Conservation (phyloP, 2,888 invertebrate species). For the Vandiemenella viatica region DNA sequence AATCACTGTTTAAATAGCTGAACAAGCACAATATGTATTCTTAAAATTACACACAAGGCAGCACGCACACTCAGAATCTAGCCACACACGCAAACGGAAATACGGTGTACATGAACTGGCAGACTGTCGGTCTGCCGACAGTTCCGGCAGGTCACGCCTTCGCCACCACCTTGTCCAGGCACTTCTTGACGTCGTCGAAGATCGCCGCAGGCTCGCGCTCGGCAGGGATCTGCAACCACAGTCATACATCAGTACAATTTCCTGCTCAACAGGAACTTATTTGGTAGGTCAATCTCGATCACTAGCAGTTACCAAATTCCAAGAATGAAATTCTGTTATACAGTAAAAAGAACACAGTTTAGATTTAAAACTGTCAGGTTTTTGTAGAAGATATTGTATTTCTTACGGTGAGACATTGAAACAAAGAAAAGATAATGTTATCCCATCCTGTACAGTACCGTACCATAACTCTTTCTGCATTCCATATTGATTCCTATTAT, state of each 20-base stretch:
- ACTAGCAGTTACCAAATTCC: too few relatives aligned
- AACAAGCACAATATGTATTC: too few relatives aligned
- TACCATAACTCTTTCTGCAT: too few relatives aligned
- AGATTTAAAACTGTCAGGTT: background rate
- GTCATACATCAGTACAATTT: conserved; percentile 1
- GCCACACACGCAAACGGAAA: too few relatives aligned
- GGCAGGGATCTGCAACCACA: conserved; percentile 56
- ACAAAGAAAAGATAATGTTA: background rate
- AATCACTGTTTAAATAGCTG: too few relatives aligned
- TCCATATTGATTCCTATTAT: too few relatives aligned
- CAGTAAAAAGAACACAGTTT: background rate
- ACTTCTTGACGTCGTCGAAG: conserved; percentile 48
- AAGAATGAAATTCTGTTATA: too few relatives aligned
- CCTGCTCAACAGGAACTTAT: background rate
- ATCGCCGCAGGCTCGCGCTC: conserved; percentile 61
- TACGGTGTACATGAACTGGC: too few relatives aligned
- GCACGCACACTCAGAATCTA: background rate
- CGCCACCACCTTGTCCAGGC: conserved; percentile 3
- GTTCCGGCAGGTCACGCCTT: too few relatives aligned
- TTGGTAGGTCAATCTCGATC: background rate
- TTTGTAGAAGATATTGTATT: too few relatives aligned
- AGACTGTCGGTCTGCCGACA: too few relatives aligned
- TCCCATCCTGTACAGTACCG: too few relatives aligned
- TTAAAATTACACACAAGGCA: background rate
- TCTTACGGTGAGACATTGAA: background rate